Conservation (phyloP, 2,888 invertebrate genomes). For the Protonemura montana region DNA sequence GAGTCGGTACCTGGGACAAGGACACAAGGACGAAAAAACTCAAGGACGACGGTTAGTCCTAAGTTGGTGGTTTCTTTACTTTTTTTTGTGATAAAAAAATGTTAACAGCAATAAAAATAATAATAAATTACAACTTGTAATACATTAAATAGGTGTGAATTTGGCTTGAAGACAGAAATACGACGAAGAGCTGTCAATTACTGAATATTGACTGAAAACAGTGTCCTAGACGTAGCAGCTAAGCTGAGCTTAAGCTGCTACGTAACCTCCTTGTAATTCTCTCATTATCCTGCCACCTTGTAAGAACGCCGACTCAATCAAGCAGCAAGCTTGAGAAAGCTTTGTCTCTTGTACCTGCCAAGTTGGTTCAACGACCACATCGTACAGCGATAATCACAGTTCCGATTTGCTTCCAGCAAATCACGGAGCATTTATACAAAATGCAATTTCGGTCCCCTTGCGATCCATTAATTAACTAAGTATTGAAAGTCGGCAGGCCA, state of each 20-base stretch:
- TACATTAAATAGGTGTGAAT: background rate
- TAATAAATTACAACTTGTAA: no score
- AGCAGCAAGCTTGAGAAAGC: background rate
- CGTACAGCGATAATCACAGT: background rate
- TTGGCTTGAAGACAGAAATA: background rate
- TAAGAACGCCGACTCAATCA: background rate
- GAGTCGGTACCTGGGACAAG: background rate
- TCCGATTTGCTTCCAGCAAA: no score
- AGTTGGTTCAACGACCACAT: background rate
- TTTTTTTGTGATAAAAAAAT: no score
- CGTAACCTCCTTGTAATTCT: background rate
- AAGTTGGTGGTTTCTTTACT: no score
- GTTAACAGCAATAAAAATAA: no score
- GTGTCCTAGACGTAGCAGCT: constrained; percentile 3
- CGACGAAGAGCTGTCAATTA: constrained; percentile 14
- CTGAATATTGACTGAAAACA: background rate
- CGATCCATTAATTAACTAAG: background rate
- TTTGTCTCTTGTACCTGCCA: background rate
- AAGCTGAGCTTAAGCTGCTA: background rate
- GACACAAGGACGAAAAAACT: background rate
- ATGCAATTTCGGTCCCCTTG: background rate
- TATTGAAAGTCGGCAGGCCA: constrained; percentile 21
- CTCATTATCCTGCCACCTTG: background rate
- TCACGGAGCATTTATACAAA: background rate
- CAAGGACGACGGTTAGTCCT: no score